Conservation (phyloP, 2,888 invertebrate species). For the Harpalus rubripes region DNA sequence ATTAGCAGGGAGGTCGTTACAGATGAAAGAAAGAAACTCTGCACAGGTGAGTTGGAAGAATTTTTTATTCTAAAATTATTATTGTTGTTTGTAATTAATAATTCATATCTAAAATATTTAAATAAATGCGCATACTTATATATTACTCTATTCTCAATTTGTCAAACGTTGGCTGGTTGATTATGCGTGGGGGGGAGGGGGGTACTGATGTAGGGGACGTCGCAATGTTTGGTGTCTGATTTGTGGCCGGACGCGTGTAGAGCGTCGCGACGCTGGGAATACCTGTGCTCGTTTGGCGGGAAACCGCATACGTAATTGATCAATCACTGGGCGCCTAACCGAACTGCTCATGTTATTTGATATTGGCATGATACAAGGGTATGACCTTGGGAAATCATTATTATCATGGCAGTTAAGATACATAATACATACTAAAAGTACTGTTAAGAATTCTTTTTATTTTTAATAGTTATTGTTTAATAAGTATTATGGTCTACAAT, state of each 20-base stretch:
- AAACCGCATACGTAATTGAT: conserved; percentile 13
- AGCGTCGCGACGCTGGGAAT: not conserved
- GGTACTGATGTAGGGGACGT: no score
- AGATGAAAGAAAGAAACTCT: conserved; percentile 12
- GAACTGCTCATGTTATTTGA: not conserved
- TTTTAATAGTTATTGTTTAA: no score
- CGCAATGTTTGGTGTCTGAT: not conserved
- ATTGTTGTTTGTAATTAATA: not conserved
- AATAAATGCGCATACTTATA: not conserved
- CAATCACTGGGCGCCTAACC: conserved; percentile 1
- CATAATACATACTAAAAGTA: no score
- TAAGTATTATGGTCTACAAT: no score
- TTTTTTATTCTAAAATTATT: not conserved
- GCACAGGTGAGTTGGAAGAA: conserved; percentile 54
- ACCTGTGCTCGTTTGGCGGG: not conserved
- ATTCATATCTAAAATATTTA: conserved; percentile 2
- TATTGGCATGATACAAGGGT: not conserved
- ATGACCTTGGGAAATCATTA: not conserved
- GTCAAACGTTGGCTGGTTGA: not conserved
- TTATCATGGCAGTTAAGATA: not conserved
- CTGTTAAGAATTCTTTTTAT: no score
- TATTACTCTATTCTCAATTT: no score
- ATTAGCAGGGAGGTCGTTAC: not conserved
- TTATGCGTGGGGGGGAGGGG: not conserved
- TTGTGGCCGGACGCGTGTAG: not conserved